Percentiles rank a stretch among this genome's conserved stretches.
These are phyloP conservation scores for Gryllus bimaculatus DNA, from an alignment of 1,140 invertebrate genomes.

Conservation along the genomic window DNA sequence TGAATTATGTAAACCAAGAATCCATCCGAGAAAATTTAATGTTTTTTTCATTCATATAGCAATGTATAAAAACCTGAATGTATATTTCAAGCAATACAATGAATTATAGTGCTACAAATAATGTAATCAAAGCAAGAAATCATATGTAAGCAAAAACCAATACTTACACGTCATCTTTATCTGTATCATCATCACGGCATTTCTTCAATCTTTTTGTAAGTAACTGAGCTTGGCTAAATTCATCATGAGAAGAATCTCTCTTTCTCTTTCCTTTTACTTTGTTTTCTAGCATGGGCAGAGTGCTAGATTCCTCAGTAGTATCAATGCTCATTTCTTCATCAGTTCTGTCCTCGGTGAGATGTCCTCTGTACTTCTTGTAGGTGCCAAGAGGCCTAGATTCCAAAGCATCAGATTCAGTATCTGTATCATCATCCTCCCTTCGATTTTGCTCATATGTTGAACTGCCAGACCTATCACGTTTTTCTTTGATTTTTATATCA, in stretches of 20 bases:
- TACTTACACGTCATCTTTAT: constrained; percentile 25
- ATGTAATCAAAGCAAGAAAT: too few species aligned
- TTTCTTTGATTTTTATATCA: not conserved
- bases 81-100: too few species aligned
- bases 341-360: not conserved
- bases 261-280: constrained; percentile 10
- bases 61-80: too few species aligned
- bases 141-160: too few species aligned
- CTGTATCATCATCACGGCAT: constrained; percentile 25
- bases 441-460: not conserved
- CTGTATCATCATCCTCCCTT: not conserved
- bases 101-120: too few species aligned
- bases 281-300: not conserved
- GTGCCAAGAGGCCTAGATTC: not conserved
- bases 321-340: not conserved
- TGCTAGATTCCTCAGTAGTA: not conserved
- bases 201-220: constrained; percentile 25
- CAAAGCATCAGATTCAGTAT: not conserved
- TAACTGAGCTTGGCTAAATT: constrained; percentile 6
- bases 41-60: too few species aligned
- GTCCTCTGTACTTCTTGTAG: not conserved
- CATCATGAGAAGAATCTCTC: constrained; percentile 11
- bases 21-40: too few species aligned
- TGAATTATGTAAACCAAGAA: too few species aligned
- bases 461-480: not conserved